Evolutionary conservation across 2,797 vertebrate species (phyloP).

Genomic region (Scleropages formosus): DNA sequence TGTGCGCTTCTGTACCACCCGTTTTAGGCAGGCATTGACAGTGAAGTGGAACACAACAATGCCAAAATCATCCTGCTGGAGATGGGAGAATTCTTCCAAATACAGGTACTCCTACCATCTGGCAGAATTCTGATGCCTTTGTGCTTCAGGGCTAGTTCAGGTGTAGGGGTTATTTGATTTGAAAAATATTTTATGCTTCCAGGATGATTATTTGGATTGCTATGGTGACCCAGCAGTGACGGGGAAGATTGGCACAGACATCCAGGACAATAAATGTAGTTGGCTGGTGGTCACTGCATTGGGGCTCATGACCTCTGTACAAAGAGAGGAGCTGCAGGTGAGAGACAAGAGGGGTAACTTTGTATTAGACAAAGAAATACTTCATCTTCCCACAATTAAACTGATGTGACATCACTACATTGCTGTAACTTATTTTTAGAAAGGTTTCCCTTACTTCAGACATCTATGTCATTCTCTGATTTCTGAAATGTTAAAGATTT

Average conservation of each 20-base stretch:
- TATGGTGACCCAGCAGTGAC: constrained; percentile 86
- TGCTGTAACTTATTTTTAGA: too few species aligned
- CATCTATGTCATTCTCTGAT: too few species aligned
- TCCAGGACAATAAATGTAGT: constrained; percentile 97
- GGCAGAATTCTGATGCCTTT: background rate
- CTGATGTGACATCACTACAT: too few species aligned
- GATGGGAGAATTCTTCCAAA: constrained; percentile 97
- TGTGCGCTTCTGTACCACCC: background rate
- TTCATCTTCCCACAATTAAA: too few species aligned
- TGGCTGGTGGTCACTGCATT: constrained; percentile 91
- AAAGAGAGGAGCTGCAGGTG: constrained; percentile 82
- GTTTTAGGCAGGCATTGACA: constrained; percentile 78
- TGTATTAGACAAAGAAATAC: background rate
- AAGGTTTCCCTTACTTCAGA: too few species aligned
- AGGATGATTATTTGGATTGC: constrained; percentile 95
- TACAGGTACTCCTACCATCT: constrained; percentile 75
- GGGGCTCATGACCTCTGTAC: constrained; percentile 69
- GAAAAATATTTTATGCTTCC: constrained; percentile 4
- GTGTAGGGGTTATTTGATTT: too few species aligned
- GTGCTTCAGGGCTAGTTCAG: background rate
- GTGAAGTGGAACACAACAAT: constrained; percentile 78
- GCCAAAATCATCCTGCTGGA: constrained; percentile 88
- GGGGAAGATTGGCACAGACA: constrained; percentile 95
- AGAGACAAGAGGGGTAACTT: constrained; percentile 27
- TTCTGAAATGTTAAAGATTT: too few species aligned